Evolutionary conservation across 2,797 vertebrate species (phyloP).

Genomic region (Chiloscyllium punctatum): DNA sequence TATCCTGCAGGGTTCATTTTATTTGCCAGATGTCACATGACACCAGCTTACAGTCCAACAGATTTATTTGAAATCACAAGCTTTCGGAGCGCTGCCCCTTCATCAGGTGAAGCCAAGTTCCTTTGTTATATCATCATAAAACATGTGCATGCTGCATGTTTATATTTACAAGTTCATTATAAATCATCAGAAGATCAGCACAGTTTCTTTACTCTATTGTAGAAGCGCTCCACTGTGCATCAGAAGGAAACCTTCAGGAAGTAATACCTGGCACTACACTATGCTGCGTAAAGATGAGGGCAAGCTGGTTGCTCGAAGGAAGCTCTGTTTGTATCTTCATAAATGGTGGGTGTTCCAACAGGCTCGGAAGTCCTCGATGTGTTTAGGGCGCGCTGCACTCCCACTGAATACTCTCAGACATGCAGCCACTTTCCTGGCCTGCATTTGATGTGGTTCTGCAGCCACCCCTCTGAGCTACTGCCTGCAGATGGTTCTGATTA

Average conservation of each 20-base stretch:
- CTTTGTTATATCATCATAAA: not conserved
- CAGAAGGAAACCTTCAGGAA: not conserved
- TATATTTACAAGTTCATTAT: not conserved
- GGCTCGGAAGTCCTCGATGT: not conserved
- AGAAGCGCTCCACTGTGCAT: not conserved
- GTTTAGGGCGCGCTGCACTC: not conserved
- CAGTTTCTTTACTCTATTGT: not conserved
- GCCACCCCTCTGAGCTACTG: not conserved
- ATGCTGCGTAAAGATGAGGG: not conserved
- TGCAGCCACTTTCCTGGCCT: not conserved
- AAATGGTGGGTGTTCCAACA: not conserved
- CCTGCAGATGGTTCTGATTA: slow-evolving; percentile 10
- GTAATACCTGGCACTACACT: not conserved
- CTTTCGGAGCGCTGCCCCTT: too few relatives aligned
- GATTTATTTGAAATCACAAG: too few relatives aligned
- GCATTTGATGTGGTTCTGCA: slow-evolving; percentile 24
- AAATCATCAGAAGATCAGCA: not conserved
- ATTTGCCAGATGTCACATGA: too few relatives aligned
- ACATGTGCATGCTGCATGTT: not conserved
- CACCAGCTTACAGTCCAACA: too few relatives aligned
- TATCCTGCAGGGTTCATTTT: too few relatives aligned
- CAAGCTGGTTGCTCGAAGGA: not conserved
- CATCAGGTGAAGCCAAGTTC: not conserved
- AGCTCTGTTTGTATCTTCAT: not conserved
- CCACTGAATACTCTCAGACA: not conserved